A percentile compares a stretch with the other conserved stretches of the same genome.
phyloP scores from a whole-genome alignment of 2,113 vertebrate genomes.

The Dipodomys stephensi region DNA sequence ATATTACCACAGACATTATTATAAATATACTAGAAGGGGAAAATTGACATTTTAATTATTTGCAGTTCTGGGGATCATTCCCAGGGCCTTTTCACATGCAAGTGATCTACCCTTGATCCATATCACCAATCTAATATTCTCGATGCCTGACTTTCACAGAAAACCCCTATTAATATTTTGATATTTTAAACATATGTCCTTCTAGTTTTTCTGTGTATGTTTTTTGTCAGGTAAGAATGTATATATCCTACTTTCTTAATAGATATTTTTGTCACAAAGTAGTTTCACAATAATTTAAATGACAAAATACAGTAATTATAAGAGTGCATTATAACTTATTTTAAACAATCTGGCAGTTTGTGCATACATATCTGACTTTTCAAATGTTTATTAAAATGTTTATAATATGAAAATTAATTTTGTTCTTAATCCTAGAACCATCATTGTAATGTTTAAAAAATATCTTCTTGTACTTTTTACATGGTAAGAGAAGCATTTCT shows the following conservation, averaged over 20 bases:
- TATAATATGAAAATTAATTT: neutral
- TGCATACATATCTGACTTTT: conserved; percentile 5
- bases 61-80: no score
- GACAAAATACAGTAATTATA: neutral
- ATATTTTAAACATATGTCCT: conserved; percentile 16
- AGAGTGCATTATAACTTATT: neutral
- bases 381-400: neutral
- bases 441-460: conserved; percentile 25
- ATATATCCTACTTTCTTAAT: neutral
- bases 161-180: neutral
- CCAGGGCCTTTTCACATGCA: neutral
- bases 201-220: neutral
- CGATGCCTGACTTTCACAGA: neutral
- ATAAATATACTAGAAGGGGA: no score
- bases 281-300: conserved; percentile 1
- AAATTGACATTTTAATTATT: neutral
- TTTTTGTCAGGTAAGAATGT: neutral
- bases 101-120: neutral
- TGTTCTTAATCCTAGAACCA: conserved; percentile 3
- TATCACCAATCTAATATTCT: neutral
- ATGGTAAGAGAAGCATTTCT: conserved; percentile 26
- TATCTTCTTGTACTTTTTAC: neutral
- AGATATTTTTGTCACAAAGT: neutral
- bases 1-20: neutral
- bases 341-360: neutral